A percentile compares a stretch with the other conserved stretches of the same genome.
Conservation (phyloP, 53 echinoderm and acorn worm genomes). For the Temnopleurus reevesii region DNA sequence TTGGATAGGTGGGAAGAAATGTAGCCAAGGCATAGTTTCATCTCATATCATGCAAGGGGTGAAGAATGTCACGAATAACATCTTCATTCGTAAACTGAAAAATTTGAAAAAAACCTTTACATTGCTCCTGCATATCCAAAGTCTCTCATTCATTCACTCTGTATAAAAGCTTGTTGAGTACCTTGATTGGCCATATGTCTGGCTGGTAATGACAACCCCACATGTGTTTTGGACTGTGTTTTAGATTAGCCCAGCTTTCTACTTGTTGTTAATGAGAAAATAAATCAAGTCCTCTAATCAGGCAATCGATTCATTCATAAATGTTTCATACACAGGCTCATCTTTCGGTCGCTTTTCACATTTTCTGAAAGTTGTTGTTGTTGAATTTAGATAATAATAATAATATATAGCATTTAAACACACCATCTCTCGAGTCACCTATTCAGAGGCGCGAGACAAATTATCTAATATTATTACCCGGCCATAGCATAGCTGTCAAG, state of each 20-base stretch:
- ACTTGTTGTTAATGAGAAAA: slow-evolving; percentile 20
- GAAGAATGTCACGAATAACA: too few species aligned
- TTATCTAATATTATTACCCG: too few species aligned
- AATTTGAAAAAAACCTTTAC: neutral
- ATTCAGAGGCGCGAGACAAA: too few species aligned
- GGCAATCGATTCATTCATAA: slow-evolving; percentile 1
- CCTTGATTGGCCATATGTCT: neutral
- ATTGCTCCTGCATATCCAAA: neutral
- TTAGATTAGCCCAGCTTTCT: neutral
- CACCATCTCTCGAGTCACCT: too few species aligned
- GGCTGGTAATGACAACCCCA: neutral
- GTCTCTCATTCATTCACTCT: too few species aligned
- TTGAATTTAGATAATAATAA: too few species aligned
- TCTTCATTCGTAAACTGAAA: too few species aligned
- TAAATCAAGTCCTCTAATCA: neutral
- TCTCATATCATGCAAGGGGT: too few species aligned
- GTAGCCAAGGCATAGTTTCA: too few species aligned
- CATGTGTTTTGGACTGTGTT: neutral
- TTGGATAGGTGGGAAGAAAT: neutral
- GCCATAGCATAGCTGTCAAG: too few species aligned
- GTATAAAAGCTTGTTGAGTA: neutral
- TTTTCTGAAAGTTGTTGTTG: neutral
- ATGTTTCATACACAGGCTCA: neutral
- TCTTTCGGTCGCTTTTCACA: neutral
- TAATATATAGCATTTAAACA: too few species aligned